Percentiles rank a stretch among this genome's conserved stretches.
phyloP scores from a whole-genome alignment of 2,113 vertebrate species.

The Notarius lentiginosus region DNA sequence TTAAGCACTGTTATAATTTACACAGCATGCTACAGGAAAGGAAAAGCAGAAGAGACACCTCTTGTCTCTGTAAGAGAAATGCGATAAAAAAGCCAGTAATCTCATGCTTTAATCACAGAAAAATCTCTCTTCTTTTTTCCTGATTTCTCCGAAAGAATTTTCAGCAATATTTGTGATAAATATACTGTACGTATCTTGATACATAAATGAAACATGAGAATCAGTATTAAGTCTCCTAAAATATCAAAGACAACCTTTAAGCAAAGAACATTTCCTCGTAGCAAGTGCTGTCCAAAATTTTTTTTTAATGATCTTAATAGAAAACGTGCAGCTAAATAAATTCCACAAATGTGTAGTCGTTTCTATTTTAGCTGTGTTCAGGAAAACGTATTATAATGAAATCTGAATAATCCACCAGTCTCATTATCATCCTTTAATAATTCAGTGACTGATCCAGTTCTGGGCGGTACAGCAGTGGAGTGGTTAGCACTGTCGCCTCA shows the following conservation, averaged over 20 bases:
- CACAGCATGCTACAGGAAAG: neutral
- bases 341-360: neutral
- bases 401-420: constrained; percentile 15
- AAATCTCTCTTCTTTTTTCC: neutral
- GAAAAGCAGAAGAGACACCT: neutral
- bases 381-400: neutral
- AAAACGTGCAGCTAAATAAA: neutral
- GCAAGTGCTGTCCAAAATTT: neutral
- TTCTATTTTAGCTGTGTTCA: constrained; percentile 1
- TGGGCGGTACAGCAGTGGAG: no score
- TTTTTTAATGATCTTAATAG: no score
- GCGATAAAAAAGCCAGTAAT: no score
- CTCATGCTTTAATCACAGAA: neutral
- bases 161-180: neutral
- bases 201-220: neutral
- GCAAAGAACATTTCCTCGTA: neutral
- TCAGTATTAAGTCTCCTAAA: neutral
- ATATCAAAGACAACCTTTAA: neutral
- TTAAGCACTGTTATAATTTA: neutral
- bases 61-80: neutral
- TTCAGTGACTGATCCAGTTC: no score
- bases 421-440: constrained; percentile 20
- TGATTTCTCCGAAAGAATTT: neutral
- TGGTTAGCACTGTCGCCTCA: no score
- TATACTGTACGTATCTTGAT: neutral